A percentile compares a stretch with the other conserved stretches of the same genome.
Conservation (phyloP, 2,888 invertebrate species). For the Caradrina kadenii region DNA sequence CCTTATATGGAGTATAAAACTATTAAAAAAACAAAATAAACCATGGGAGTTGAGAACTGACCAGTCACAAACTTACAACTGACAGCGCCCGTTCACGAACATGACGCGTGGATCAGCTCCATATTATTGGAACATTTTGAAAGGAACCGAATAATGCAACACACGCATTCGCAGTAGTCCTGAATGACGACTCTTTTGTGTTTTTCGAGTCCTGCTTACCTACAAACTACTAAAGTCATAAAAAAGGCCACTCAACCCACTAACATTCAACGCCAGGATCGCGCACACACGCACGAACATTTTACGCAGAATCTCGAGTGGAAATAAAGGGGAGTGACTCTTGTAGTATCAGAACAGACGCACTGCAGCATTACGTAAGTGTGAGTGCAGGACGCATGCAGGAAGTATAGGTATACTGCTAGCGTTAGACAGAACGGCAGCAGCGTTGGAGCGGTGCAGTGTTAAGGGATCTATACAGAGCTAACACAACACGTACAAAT, state of each 20-base stretch:
- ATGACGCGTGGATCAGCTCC: too few relatives aligned
- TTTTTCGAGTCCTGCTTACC: not conserved
- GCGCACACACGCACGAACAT: slow-evolving; percentile 9
- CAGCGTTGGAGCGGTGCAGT: slow-evolving; percentile 40
- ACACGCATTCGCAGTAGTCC: too few relatives aligned
- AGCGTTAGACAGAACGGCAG: slow-evolving; percentile 24
- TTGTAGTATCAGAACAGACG: slow-evolving; percentile 30
- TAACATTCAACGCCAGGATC: not conserved
- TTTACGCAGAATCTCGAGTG: slow-evolving; percentile 7
- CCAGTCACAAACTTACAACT: too few relatives aligned
- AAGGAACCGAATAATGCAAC: too few relatives aligned
- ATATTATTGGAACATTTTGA: too few relatives aligned
- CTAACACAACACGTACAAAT: too few relatives aligned
- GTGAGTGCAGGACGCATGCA: slow-evolving; percentile 51
- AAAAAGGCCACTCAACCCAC: not conserved
- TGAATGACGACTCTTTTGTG: not conserved
- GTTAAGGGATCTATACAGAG: not conserved
- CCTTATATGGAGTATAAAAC: too few relatives aligned
- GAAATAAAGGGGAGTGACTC: not conserved
- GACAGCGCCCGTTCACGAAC: too few relatives aligned
- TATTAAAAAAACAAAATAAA: too few relatives aligned
- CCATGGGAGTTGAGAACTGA: too few relatives aligned
- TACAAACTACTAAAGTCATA: not conserved
- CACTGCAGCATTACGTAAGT: slow-evolving; percentile 41
- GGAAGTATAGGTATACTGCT: slow-evolving; percentile 44